Evolutionary conservation across 2,797 vertebrate genomes (phyloP).

Genomic region (Sebastes matsubarae): DNA sequence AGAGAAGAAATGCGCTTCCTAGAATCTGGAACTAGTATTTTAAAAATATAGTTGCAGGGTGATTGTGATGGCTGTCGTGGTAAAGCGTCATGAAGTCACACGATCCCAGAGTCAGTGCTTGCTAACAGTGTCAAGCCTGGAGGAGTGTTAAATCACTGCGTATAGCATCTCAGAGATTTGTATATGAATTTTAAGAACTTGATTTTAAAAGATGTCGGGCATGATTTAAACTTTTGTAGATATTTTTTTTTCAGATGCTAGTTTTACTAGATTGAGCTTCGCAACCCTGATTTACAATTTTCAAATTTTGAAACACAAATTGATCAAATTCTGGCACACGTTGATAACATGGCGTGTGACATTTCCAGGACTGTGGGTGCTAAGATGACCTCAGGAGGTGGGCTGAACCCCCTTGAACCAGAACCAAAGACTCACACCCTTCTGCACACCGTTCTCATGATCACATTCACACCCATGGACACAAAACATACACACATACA

Average conservation of each 20-base stretch:
- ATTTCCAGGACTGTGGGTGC: neutral
- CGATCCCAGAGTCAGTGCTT: neutral
- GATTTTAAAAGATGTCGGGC: neutral
- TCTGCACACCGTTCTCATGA: neutral
- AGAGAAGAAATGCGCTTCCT: neutral
- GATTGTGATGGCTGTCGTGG: neutral
- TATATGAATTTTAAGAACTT: neutral
- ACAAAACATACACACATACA: neutral
- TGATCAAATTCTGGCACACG: neutral
- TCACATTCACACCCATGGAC: neutral
- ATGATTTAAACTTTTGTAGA: neutral
- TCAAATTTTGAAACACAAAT: neutral
- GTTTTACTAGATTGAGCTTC: neutral
- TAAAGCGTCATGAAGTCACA: neutral
- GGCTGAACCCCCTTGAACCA: neutral
- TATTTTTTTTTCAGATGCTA: neutral
- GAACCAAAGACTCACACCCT: neutral
- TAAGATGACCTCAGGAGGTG: neutral
- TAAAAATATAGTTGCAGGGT: neutral
- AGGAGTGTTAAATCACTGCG: neutral
- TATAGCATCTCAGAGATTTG: neutral
- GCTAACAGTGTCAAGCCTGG: neutral
- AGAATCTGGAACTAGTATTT: neutral
- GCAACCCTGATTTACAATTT: neutral
- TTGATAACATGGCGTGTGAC: too few species aligned